Base-by-base conservation (phyloP, 2,113 vertebrate species). In the Garra rufa region DNA sequence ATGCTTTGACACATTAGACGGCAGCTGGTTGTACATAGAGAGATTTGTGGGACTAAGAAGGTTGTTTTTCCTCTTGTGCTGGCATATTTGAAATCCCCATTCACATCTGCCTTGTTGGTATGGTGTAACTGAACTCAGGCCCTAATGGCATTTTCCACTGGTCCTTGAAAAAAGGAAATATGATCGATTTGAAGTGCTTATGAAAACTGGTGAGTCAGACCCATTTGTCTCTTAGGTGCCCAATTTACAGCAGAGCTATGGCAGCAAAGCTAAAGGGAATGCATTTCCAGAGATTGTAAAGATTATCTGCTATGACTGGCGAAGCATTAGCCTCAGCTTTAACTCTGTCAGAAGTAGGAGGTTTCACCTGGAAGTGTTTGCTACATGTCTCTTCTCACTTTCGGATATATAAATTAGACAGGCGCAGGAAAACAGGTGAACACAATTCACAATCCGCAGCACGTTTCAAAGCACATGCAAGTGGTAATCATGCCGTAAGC, bases 121-220 rank as follows among this genome's bases (percentile, higher is more conserved):
- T 44, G 76, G 77, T 48, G 52, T 77, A 21, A 73, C 41, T 63
- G 81, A 46, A 74, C 81, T 50, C 38, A n/a, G 82, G 52, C 14
- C 38, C 50, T 81, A 73, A 85, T 85, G 83, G 70, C 67, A 83
- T 83, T 83, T 83, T 59, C 44, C 70, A 75, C 50, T 63, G 63
- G 76, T 76, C 85, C 13, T 73, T 50, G 65, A 83, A 80, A 83
- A 83, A 71, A 50, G 46, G 52, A 82, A 83, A 43, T 80, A 73
- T 80, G 85, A 79, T 79, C 76, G 84, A 85, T 75, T 61, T 61
- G 50, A 80, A 81, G 46, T 75, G 70, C 83, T 82, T 87, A 75
- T 84, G 70, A 69, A 87, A 76, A 48, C 57, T 65, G 41, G 82
- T 84, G 82, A 84, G 70, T 87, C 84, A 85, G 76, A 84, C 50